phyloP scores from a whole-genome alignment of 2,888 invertebrate genomes.

The Heliconius charithonia region DNA sequence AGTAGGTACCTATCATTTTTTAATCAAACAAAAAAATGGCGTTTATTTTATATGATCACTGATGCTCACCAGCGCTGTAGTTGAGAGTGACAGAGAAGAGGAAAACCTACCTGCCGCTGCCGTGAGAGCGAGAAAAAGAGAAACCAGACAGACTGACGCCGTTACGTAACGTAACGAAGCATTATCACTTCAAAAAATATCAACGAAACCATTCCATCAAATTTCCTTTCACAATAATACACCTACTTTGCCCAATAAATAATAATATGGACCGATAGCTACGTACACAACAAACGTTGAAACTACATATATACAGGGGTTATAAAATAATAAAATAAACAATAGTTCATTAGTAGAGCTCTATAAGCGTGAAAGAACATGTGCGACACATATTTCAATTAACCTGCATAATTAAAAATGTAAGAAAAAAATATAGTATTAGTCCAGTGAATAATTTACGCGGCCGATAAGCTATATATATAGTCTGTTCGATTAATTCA shows the following conservation, averaged over 20 bases:
- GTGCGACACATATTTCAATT: constrained; percentile 72
- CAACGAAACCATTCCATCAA: background rate
- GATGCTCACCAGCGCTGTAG: too few species aligned
- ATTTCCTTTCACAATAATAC: too few species aligned
- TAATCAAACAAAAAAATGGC: too few species aligned
- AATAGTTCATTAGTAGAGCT: constrained; percentile 48
- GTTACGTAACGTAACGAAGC: too few species aligned
- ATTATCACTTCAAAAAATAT: too few species aligned
- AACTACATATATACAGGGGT: constrained; percentile 30
- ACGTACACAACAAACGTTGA: constrained; percentile 2
- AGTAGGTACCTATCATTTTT: too few species aligned
- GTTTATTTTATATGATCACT: too few species aligned
- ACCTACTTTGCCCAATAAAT: too few species aligned
- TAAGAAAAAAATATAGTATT: constrained; percentile 72
- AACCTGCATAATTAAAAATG: constrained; percentile 79
- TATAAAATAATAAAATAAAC: constrained; percentile 46
- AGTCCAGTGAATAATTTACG: constrained; percentile 76
- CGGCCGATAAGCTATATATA: constrained; percentile 76
- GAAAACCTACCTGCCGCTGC: too few species aligned
- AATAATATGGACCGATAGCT: background rate
- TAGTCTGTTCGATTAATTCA: constrained; percentile 74
- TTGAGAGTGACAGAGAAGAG: too few species aligned
- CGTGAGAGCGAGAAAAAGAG: too few species aligned
- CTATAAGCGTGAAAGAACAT: constrained; percentile 51
- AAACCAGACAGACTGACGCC: too few species aligned